Evolutionary conservation across 2,797 vertebrate genomes (phyloP), one percentile per base, ranked within the genome.

Genomic region (Myotis vivesi): DNA sequence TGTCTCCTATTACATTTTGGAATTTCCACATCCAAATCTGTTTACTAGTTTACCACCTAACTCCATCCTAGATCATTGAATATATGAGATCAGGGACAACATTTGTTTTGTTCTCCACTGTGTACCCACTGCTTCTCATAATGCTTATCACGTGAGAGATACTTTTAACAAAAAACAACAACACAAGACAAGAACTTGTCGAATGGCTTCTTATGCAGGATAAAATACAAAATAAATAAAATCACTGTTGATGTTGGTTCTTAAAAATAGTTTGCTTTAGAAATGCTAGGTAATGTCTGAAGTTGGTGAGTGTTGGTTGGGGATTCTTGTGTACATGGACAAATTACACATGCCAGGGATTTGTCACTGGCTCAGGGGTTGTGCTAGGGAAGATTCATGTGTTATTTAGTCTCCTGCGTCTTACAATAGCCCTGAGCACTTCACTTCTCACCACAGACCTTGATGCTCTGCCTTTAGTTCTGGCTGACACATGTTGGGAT

Each of bases 151-250:
- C 4, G 36, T 17, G 6, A 75, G 17, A 85, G 10, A 28, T 41
- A 28, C 66, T 66, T 62, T 77, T 55, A 77, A 55, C 49, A 22
- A 76, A 7, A 36, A 23, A 72, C 20, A 76, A 25, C 4, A 20
- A 28, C 20, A 53, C 2, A 2, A 53, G 20, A 46, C 17, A 53
- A 3, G 1, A 68, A 46, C 9, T 25, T 55, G 1, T 41, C 64
- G 12, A 91, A 71, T 62, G 30, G 36, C 19, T 89, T 76, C 10
- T 55, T 75, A 59, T 22, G 28, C 80, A 72, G 62, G 30, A 22
- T 76, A 53, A 89, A 53, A 55, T 33, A 68, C 4, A 91, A 86
- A 57, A 4, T 17, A 84, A 91, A 85, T 59, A 59, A 89, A 28
- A 53, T 30, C 10, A 22, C n/a, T 15, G 13, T 79, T 62, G 44